phyloP scores from a whole-genome alignment of 2,113 vertebrate genomes.

The Phyllostomus hastatus region DNA sequence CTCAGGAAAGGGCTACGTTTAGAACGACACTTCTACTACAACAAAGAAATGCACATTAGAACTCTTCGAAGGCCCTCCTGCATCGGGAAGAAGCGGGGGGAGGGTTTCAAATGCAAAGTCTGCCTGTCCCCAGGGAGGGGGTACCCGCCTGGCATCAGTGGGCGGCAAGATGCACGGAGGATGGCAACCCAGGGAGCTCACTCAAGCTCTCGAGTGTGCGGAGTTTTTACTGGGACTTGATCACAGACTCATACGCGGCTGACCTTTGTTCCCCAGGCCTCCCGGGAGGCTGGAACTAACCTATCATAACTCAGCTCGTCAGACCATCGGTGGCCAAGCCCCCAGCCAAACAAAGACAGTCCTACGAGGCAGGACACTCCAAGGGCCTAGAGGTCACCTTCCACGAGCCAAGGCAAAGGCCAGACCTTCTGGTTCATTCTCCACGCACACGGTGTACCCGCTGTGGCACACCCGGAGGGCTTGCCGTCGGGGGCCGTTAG shows the following conservation, averaged over 20 bases:
- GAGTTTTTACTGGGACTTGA: neutral
- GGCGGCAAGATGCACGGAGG: neutral
- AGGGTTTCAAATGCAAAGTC: neutral
- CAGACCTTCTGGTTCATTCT: neutral
- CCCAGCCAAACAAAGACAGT: neutral
- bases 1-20: neutral
- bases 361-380: neutral
- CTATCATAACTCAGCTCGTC: no score
- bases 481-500: neutral
- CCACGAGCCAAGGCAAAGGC: neutral
- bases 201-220: no score
- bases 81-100: neutral
- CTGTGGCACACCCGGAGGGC: no score
- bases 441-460: neutral
- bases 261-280: neutral
- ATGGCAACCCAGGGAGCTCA: neutral
- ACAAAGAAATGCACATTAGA: neutral
- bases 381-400: neutral
- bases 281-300: neutral
- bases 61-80: neutral
- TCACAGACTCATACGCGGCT: neutral
- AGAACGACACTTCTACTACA: neutral
- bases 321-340: neutral
- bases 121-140: no score
- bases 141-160: rapidly evolving